phyloP scores from a whole-genome alignment of 2,113 vertebrate species.

The Paramormyrops kingsleyae region DNA sequence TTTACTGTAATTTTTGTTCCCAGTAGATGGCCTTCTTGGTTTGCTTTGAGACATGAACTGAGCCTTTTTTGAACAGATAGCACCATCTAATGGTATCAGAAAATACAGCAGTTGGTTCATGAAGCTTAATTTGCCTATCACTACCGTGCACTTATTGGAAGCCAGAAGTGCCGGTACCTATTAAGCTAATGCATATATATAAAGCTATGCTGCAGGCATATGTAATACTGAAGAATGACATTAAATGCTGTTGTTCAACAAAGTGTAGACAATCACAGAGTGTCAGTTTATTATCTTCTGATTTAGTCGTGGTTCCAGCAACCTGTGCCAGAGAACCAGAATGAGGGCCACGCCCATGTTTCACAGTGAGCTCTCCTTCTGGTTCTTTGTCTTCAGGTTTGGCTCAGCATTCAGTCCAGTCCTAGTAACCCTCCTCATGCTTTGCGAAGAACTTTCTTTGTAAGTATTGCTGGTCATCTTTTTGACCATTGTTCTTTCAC shows the following conservation, averaged over 20 bases:
- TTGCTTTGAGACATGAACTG: not conserved
- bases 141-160: not conserved
- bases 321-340: not conserved
- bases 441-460: not conserved
- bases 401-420: not conserved
- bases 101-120: too few relatives aligned
- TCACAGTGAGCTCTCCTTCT: not conserved
- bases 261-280: not conserved
- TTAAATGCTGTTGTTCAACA: not conserved
- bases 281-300: not conserved
- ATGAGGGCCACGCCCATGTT: not conserved
- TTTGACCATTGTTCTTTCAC: not conserved
- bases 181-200: not conserved
- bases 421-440: not conserved
- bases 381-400: not conserved
- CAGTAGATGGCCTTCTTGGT: not conserved
- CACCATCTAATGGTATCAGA: too few relatives aligned
- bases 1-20: not conserved
- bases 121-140: too few relatives aligned
- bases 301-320: not conserved
- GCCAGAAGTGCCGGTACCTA: not conserved
- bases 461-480: not conserved
- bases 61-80: too few relatives aligned
- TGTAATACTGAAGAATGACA: not conserved
- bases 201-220: not conserved